Conservation (phyloP, 1,140 invertebrate genomes). For the Reticulitermes speratus region DNA sequence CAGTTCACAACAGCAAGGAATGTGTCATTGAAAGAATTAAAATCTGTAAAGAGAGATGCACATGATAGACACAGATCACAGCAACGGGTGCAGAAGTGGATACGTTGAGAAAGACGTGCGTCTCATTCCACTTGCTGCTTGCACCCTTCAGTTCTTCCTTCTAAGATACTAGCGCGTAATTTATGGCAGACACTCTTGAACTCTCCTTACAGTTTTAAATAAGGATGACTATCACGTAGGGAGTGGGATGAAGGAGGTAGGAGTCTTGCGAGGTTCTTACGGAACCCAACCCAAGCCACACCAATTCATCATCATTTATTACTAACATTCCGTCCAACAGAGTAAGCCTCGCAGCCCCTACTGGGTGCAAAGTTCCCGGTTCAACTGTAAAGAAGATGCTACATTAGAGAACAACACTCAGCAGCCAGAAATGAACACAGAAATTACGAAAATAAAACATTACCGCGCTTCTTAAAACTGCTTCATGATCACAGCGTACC, state of each 20-base stretch:
- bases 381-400: neutral
- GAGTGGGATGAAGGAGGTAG: neutral
- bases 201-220: conserved; percentile 25
- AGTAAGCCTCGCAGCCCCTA: conserved; percentile 14
- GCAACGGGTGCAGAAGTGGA: neutral
- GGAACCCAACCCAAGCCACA: neutral
- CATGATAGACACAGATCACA: neutral
- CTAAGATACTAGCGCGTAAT: conserved; percentile 1
- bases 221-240: conserved; percentile 29
- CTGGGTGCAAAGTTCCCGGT: neutral
- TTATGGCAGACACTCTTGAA: conserved; percentile 21
- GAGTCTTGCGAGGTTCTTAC: no score
- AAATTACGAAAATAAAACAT: neutral
- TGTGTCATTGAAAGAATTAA: no score
- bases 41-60: neutral
- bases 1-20: no score
- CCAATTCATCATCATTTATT: conserved; percentile 33
- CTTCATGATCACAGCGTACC: no score
- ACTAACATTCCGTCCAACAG: conserved; percentile 28
- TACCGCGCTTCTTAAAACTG: no score
- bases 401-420: neutral
- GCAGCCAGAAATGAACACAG: neutral
- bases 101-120: neutral
- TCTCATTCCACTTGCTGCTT: neutral
- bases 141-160: neutral